Base-by-base conservation (phyloP, 2,113 vertebrate species). In the Siniperca knerii region DNA sequence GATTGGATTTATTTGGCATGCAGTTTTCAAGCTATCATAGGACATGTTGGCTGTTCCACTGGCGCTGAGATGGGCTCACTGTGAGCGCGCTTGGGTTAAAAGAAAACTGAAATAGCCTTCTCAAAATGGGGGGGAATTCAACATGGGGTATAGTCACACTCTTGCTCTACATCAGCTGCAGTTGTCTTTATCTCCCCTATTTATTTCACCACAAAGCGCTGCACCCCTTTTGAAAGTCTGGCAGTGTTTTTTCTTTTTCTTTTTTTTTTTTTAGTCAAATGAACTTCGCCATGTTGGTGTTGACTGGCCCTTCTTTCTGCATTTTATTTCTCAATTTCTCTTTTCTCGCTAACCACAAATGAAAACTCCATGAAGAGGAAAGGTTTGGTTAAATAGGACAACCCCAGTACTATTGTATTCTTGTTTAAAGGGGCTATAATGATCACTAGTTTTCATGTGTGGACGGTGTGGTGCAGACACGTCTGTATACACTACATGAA, bases 231-330 rank as follows among this genome's bases (percentile, higher is more conserved):
- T 94, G 87, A 95, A 96, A 96, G 94, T 93, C 92, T 93, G 88
- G 86, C 92, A 90, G 81, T 83, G 52, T 69, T 66, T 75, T 69
- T 76, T 60, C 6, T 29, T 61, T 3, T 21, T n/a, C 18, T 60
- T 8, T 42, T 33, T 67, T 42, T 33, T 67, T 64, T 67, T 40
- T 88, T 37, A 6, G 3, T 80, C 72, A 91, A 87, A 89, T 94
- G 94, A 96, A 95, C 95, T 96, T 96, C 95, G 93, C 91, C 95
- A 93, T 94, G 95, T 95, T 93, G 87, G 92, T 95, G 91, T 93
- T 94, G 93, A 95, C 93, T 91, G 96, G 92, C 83, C 89, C 93
- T 92, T 93, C 87, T 92, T 90, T 95, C 94, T 93, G 66, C 90
- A 69, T 81, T 62, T 55, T 35, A 4, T 20, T 57, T 42, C 74